phyloP scores from a whole-genome alignment of 2,888 invertebrate genomes.

The Acanthacorydalis orientalis region DNA sequence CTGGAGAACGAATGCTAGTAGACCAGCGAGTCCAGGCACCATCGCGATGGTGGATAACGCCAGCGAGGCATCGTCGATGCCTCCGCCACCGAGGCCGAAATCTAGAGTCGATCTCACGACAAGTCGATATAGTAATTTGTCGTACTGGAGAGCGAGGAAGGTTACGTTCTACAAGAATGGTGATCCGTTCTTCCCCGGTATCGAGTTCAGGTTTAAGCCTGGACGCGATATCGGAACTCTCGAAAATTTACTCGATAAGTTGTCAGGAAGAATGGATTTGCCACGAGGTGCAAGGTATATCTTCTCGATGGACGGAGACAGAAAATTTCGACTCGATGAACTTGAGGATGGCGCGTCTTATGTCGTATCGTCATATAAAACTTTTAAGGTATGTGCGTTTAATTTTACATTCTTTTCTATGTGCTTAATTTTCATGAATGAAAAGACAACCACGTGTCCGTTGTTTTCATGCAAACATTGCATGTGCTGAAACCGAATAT shows the following conservation, averaged over 20 bases:
- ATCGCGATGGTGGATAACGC: slow-evolving; percentile 35
- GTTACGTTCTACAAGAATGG: slow-evolving; percentile 89
- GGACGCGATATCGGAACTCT: slow-evolving; percentile 74
- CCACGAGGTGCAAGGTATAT: slow-evolving; percentile 80
- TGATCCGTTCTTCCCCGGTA: slow-evolving; percentile 79
- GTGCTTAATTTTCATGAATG: no score
- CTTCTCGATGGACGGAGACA: slow-evolving; percentile 81
- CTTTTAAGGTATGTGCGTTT: slow-evolving; percentile 58
- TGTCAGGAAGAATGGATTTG: slow-evolving; percentile 74
- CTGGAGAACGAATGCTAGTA: slow-evolving; percentile 33
- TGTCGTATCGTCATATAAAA: slow-evolving; percentile 82
- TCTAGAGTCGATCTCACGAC: slow-evolving; percentile 35
- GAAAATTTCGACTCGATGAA: slow-evolving; percentile 70
- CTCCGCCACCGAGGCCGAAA: slow-evolving; percentile 32
- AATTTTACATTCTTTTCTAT: not conserved
- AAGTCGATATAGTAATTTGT: slow-evolving; percentile 54
- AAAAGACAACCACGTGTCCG: not conserved
- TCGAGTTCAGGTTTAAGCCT: slow-evolving; percentile 76
- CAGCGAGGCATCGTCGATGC: slow-evolving; percentile 37
- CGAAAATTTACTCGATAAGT: slow-evolving; percentile 69
- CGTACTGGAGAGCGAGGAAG: slow-evolving; percentile 73
- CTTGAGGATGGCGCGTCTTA: slow-evolving; percentile 83
- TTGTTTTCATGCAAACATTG: not conserved
- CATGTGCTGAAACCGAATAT: no score
- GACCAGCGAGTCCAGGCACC: slow-evolving; percentile 31